Evolutionary conservation across 2,113 vertebrate genomes (phyloP), one percentile per base, ranked within the genome.

Genomic region (Pluvialis apricaria): DNA sequence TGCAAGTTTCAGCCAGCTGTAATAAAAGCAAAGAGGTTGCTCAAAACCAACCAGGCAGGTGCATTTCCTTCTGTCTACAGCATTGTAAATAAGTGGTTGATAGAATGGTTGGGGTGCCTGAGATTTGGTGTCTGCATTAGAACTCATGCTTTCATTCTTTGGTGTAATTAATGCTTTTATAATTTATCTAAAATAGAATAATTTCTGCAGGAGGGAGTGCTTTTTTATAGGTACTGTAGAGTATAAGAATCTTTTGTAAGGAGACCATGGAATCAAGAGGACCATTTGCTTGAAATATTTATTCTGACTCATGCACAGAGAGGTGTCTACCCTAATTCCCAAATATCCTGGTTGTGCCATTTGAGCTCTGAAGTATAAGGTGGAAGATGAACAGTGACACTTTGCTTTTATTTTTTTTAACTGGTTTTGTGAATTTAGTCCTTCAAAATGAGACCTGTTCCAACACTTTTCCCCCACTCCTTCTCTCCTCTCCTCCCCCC

Each of bases 11-110:
- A 90, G 6, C 11, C 51, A 92, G 13, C 20, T 84, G 5, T 42
- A 65, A 44, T 44, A 42, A 78, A 69, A 82, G 44, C 11, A 2
- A 79, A 82, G 28, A n/a, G 15, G 29, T 34, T 80, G 44, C n/a
- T 86, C 40, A 62, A 83, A 82, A 45, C 11, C 15, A 58, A 22
- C 7, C 3, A 58, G 20, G 28, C 32, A 71, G 36, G 10, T 18
- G 5, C 1, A 0, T 11, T 77, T 72, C 40, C 15, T 68, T 79
- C 32, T 90, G 28, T 62, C 28, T 61, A 20, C 18, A 65, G 1
- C 0, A 1, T 13, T 21, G 21, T 31, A 31, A 76, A 62, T 17
- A 62, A 61, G 17, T 0, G 0, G 7, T 36, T 49, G 28, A 58
- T 75, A 28, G 21, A 25, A 28, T 36, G 4, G 5, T 11, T 87